Base-by-base conservation (phyloP, 2,113 vertebrate species). In the Seriola rivoliana region DNA sequence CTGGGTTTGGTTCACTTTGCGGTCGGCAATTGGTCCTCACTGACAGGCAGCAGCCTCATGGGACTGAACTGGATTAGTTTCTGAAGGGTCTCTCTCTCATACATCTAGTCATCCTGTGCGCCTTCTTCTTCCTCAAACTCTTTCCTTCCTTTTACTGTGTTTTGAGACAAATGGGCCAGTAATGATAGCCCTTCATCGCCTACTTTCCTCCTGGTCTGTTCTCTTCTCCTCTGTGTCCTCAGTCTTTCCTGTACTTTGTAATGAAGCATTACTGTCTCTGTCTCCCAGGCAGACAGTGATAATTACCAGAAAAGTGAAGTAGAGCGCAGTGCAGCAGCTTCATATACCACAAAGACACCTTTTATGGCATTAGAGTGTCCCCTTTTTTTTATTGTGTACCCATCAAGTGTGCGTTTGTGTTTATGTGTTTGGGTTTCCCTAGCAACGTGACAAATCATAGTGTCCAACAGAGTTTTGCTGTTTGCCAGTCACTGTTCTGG, bases 361-460 rank as follows among this genome's bases (percentile, higher is more conserved):
- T 95, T 94, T 90, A 93, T 88, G 88, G 94, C 91, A 95, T 95
- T 93, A 93, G 75, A 87, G 75, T 90, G 81, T 88, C 80, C 72
- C 52, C 78, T 29, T 29, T 77, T 79, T 77, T 77, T 93, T 72
- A 82, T 80, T 78, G 88, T 82, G 71, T 46, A 70, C 64, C 75
- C 84, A 63, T 81, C 76, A 73, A 65, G 81, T 69, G 66, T 67
- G 17, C 71, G 80, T 81, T 48, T 76, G 71, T 86, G 80, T 69
- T 25, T 4, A 54, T 40, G 42, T 63, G 38, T 68, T 69, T 42
- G 59, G 9, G 80, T 92, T 90, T 78, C 80, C 62, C 38, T 62
- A 64, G 84, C 70, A 86, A 87, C 78, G 11, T 68, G 74, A 79
- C 63, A 67, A 71, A 74, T 72, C 25, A 8, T 40, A 1, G 63